Percentiles rank a stretch among this genome's conserved stretches.
phyloP scores from a whole-genome alignment of 2,888 invertebrate species.

The Callyntrura guangdongensis region DNA sequence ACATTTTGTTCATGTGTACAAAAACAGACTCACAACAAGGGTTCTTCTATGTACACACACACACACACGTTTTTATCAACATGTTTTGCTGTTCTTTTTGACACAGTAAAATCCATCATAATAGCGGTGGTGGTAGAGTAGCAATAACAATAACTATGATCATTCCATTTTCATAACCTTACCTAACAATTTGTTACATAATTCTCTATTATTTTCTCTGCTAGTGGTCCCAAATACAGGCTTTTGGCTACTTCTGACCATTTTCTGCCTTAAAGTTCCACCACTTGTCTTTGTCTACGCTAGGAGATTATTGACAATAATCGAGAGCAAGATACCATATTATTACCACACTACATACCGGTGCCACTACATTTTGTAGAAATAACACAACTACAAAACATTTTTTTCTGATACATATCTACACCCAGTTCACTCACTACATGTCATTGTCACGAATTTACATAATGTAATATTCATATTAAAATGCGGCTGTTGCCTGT shows the following conservation, averaged over 20 bases:
- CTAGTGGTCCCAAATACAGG: neutral
- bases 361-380: slow-evolving; percentile 32
- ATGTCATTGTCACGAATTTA: slow-evolving; percentile 52
- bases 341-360: neutral
- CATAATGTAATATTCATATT: slow-evolving; percentile 54
- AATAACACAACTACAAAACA: slow-evolving; percentile 5
- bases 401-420: slow-evolving; percentile 45
- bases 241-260: neutral
- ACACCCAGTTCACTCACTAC: slow-evolving; percentile 4
- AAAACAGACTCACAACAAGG: slow-evolving; percentile 1
- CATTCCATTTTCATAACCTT: slow-evolving; percentile 46
- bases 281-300: neutral
- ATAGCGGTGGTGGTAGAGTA: neutral
- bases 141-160: slow-evolving; percentile 2
- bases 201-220: neutral
- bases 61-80: neutral
- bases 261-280: neutral
- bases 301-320: neutral
- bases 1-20: slow-evolving; percentile 66
- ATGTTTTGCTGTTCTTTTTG: neutral
- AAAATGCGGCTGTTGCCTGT: neutral
- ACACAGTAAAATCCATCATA: slow-evolving; percentile 10
- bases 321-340: neutral
- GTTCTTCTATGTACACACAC: neutral
- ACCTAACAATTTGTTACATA: slow-evolving; percentile 53